Evolutionary conservation across 2,888 invertebrate species (phyloP).

Genomic region (Unio pictorum): DNA sequence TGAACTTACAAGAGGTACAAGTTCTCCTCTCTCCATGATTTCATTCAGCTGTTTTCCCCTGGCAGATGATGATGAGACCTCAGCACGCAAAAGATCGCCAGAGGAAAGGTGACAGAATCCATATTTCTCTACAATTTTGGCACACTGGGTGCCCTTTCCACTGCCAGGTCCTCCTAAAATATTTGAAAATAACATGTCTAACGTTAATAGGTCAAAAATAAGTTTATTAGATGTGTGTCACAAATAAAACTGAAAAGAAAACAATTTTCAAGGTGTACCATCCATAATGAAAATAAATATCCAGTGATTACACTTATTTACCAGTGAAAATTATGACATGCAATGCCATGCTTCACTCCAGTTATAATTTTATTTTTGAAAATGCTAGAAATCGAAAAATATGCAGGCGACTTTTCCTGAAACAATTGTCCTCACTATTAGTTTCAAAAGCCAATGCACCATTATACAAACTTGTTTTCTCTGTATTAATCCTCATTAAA

Average conservation of each 20-base stretch:
- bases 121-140: slow-evolving; percentile 90
- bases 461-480: too few relatives aligned
- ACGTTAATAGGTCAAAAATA: too few relatives aligned
- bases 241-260: too few relatives aligned
- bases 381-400: neutral
- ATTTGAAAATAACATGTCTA: neutral
- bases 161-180: slow-evolving; percentile 90
- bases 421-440: too few relatives aligned
- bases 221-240: too few relatives aligned
- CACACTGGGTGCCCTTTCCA: slow-evolving; percentile 97
- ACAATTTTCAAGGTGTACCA: too few relatives aligned
- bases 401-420: neutral
- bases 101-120: slow-evolving; percentile 92
- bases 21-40: slow-evolving; percentile 90
- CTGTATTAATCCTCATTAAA: too few relatives aligned
- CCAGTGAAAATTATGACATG: neutral
- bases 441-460: too few relatives aligned
- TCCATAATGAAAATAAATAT: too few relatives aligned
- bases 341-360: neutral
- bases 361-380: neutral
- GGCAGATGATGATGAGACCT: slow-evolving; percentile 89
- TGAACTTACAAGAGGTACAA: slow-evolving; percentile 82
- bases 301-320: too few relatives aligned
- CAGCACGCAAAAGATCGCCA: slow-evolving; percentile 90
- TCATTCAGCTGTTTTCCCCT: slow-evolving; percentile 86